Conservation (phyloP, 2,113 vertebrate species). For the Uria aalge region DNA sequence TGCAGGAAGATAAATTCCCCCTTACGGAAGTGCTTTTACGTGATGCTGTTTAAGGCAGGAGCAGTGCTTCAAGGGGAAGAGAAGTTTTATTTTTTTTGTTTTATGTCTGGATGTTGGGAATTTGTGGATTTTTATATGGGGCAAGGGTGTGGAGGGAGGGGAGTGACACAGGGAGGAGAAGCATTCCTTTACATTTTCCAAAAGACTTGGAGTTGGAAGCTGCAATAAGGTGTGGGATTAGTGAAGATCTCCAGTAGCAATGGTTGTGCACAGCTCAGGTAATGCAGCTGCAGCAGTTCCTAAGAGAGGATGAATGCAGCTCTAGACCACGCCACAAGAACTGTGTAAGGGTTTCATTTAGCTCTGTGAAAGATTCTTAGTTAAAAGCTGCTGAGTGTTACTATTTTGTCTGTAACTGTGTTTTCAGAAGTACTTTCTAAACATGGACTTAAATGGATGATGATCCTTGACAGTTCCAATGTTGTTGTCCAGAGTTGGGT, state of each 20-base stretch:
- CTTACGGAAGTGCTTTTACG: conserved; percentile 35
- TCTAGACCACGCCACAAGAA: not conserved
- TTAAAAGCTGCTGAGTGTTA: not conserved
- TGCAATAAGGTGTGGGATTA: not conserved
- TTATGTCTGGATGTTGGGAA: not conserved
- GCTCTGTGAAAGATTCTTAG: not conserved
- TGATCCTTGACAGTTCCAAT: not conserved
- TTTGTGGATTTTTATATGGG: not conserved
- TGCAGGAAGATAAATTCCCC: conserved; percentile 45
- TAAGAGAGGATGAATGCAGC: not conserved
- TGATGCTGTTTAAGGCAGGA: not conserved
- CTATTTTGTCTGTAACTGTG: not conserved
- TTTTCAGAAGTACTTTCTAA: not conserved
- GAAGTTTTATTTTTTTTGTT: not conserved
- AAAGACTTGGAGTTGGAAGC: not conserved
- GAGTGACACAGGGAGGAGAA: not conserved
- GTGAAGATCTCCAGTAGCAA: not conserved
- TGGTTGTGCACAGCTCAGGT: not conserved
- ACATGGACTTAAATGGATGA: not conserved
- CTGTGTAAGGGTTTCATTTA: not conserved
- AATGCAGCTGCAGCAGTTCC: not conserved
- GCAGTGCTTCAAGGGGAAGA: not conserved
- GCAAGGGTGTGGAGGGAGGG: too few species aligned
- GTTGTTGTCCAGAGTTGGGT: not conserved
- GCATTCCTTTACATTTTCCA: not conserved